A percentile compares a stretch with the other conserved stretches of the same genome.
Evolutionary conservation across 64 coral and sea anemone genomes (phyloP).

Genomic region (Montipora efflorescens): DNA sequence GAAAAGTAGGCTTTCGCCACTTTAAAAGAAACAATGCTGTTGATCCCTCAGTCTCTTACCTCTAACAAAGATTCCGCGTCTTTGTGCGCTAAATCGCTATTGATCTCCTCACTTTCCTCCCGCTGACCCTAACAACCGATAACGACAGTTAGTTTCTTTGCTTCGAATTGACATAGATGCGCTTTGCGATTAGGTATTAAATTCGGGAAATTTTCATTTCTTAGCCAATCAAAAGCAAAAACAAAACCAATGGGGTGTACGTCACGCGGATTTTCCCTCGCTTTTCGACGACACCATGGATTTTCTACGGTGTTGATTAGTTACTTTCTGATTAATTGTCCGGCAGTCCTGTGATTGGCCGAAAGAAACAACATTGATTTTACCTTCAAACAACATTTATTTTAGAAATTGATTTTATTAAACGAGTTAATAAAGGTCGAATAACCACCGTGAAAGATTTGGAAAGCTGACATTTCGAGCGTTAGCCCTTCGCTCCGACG

Average conservation of each 20-base stretch:
- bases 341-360: neutral
- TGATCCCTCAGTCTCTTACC: constrained; percentile 23
- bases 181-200: neutral
- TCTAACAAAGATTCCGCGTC: constrained; percentile 84
- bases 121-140: constrained; percentile 63
- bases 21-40: no score
- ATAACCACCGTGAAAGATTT: no score
- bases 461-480: no score
- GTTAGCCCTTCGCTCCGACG: no score
- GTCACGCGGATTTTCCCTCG: neutral
- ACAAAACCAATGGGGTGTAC: no score
- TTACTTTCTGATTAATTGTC: neutral
- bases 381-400: neutral
- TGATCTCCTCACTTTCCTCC: constrained; percentile 64
- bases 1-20: no score
- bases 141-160: neutral
- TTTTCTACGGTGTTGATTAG: neutral
- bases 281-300: neutral
- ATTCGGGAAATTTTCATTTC: neutral
- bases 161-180: neutral
- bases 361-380: neutral
- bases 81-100: constrained; percentile 67
- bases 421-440: no score
- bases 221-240: no score
- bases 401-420: no score